Base-by-base conservation (phyloP, 2,113 vertebrate genomes). In the Antennarius striatus region DNA sequence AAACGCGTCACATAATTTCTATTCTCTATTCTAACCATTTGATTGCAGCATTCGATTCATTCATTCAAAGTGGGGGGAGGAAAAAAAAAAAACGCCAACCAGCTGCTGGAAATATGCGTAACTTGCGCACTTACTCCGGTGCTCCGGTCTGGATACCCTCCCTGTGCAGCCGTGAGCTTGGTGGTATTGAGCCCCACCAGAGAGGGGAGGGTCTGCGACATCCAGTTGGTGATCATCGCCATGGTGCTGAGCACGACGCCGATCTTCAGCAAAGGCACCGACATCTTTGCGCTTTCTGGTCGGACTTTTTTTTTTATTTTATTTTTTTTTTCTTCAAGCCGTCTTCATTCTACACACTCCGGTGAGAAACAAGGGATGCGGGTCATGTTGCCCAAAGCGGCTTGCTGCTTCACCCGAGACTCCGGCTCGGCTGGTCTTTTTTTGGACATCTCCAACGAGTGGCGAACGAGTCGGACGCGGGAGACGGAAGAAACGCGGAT, bases 221-320 rank as follows among this genome's bases (percentile, higher is more conserved):
- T 97, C 97, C 97, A 99, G 95, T 98, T 99, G 93, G 96, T 98
- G 90, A 99, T 98, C 96, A 98, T 97, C 75, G 96, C 96, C 97
- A 98, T 98, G 90, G 96, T 98, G 94, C 97, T 99, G 74, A 99
- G 96, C 92, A 99, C 95, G 73, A 97, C 96, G 81, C 97, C 97
- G 91, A 98, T 96, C 93, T 98, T 98, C 63, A 98, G 93, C 91
- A 98, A 90, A 87, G 96, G 95, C 90, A 97, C 95, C 89, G 96
- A 94, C 96, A 98, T 98, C 89, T 90, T 92, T 91, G 5, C 10
- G 91, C 92, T 85, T 85, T 79, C 76, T 76, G 75, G 77, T 67
- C 14, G 54, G 61, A 79, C 79, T 68, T 61, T 22, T 22, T 22
- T 22, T 22, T 22, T 22, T 22, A 65, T 61, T 22, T 22, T 22